Evolutionary conservation across 2,888 invertebrate species (phyloP).

Genomic region (Drosophila mulleri): DNA sequence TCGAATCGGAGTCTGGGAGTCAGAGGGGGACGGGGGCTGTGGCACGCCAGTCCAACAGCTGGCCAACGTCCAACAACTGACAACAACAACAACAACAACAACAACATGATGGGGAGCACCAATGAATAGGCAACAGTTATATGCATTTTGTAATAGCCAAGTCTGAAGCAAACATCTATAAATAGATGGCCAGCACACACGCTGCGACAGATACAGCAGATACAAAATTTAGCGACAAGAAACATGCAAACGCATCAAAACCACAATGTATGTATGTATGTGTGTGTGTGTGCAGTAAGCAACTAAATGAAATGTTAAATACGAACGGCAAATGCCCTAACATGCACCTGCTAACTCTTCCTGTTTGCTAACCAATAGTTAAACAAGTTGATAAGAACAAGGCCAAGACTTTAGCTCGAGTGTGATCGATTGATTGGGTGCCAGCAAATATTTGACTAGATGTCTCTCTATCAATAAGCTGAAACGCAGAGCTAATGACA

Average conservation of each 20-base stretch:
- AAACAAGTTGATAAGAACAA: conserved; percentile 1
- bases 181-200: conserved; percentile 52
- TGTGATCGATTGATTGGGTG: not conserved
- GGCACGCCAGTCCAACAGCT: conserved; percentile 6
- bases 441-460: conserved; percentile 2
- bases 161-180: conserved; percentile 66
- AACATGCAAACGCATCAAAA: conserved; percentile 9
- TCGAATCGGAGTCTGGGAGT: not conserved
- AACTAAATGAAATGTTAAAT: not conserved
- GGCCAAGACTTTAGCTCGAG: not conserved
- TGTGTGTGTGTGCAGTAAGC: not conserved
- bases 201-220: conserved; percentile 48
- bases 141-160: conserved; percentile 63
- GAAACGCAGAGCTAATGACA: not conserved
- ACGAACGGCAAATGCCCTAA: conserved; percentile 15
- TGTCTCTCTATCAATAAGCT: not conserved
- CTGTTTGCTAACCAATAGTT: conserved; percentile 14
- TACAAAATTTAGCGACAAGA: conserved; percentile 39
- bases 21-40: not conserved
- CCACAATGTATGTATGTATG: not conserved
- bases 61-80: conserved; percentile 15
- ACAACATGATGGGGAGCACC: not conserved
- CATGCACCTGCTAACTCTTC: conserved; percentile 5
- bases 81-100: conserved; percentile 5
- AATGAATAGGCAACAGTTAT: conserved; percentile 19